Base-by-base conservation (phyloP, 2,888 invertebrate genomes). In the Nezara viridula region DNA sequence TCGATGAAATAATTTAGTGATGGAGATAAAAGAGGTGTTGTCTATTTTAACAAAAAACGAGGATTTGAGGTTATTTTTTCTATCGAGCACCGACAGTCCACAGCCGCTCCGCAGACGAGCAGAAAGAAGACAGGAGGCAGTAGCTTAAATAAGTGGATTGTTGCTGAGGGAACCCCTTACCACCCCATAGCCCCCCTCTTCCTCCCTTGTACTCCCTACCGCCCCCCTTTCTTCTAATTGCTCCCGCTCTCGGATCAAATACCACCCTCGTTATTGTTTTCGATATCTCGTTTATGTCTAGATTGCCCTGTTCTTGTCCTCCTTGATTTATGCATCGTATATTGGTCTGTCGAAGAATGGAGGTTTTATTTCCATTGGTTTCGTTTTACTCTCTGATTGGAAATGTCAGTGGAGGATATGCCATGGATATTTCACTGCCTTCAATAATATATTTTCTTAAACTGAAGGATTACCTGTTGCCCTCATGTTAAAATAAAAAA, bases 181-280 rank as follows among this genome's bases (percentile, higher is more conserved):
- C 4, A 2, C 1, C 10, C 24, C 55, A 7, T n/a, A 4, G 24
- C 52, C 3, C 7, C 0, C 27, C 12, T 2, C 60, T 4, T 10
- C 44, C 44, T 10, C 66, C 32, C 19, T 21, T 73, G 32, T 7
- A 44, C 44, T 44, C n/a, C 52, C 52, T 6, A 1, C 2, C 60
- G 27, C 12, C 60, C 27, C 66, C 32, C 32, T 37, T 73, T 73
- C 37, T 19, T 37, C 66, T 73, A 73, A 73, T 73, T 73, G 66
- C 66, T 73, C 32, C 37, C 66, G 66, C 66, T 21, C 66, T 37
- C 4, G 66, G 66, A 73, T 73, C 66, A 73, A 37, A 73, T 73
- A 32, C 66, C 66, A 19, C 66, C 37, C 37, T 73, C 66, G 32
- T 73, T 73, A 73, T 73, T 73, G 66, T 73, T 73, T 73, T 73